phyloP scores from a whole-genome alignment of 2,888 invertebrate species.

The Leucophenga montana region DNA sequence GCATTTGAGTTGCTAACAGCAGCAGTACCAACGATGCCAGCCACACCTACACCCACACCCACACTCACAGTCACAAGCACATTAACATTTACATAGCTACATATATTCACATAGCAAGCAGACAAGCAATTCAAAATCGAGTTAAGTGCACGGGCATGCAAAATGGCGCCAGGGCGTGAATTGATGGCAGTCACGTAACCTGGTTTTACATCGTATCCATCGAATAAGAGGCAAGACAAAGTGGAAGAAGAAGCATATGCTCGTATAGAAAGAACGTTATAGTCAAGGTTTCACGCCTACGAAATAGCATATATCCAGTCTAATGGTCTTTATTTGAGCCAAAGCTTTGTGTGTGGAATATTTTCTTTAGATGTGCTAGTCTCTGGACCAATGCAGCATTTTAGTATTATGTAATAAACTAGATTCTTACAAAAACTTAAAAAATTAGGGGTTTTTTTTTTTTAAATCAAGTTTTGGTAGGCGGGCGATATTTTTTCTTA shows the following conservation, averaged over 20 bases:
- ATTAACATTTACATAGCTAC: neutral
- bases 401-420: too few relatives aligned
- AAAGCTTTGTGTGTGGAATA: too few relatives aligned
- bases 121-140: constrained; percentile 59
- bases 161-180: constrained; percentile 64
- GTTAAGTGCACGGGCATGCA: constrained; percentile 63
- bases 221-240: constrained; percentile 48
- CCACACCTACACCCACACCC: constrained; percentile 1
- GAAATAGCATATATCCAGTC: too few relatives aligned
- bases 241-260: constrained; percentile 51
- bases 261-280: neutral
- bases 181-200: constrained; percentile 66
- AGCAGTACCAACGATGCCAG: neutral
- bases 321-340: too few relatives aligned
- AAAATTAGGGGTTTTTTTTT: too few relatives aligned
- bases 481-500: too few relatives aligned
- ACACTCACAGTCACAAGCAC: constrained; percentile 10
- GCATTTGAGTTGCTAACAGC: neutral
- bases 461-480: too few relatives aligned
- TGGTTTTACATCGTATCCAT: constrained; percentile 29
- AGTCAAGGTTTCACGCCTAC: too few relatives aligned
- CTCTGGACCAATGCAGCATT: too few relatives aligned
- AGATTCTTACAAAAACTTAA: too few relatives aligned
- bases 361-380: too few relatives aligned
- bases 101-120: neutral